phyloP scores from a whole-genome alignment of 2,888 invertebrate genomes.

The Cataglyphis albicans region DNA sequence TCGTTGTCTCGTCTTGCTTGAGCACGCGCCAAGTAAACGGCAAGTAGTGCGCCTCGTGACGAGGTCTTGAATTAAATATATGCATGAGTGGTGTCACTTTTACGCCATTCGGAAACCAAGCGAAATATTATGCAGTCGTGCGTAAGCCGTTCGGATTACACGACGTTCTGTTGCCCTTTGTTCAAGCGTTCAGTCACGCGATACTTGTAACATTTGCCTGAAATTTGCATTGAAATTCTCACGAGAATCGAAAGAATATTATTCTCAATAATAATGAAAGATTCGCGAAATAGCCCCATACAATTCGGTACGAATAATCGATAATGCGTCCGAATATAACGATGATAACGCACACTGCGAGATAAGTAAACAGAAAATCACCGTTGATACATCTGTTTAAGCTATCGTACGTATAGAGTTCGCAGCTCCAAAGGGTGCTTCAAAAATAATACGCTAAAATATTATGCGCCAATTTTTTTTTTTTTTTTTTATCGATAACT shows the following conservation, averaged over 20 bases:
- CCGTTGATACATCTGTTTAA: constrained; percentile 66
- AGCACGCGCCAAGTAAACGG: neutral
- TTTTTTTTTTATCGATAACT: neutral
- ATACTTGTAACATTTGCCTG: constrained; percentile 28
- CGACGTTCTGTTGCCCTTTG: constrained; percentile 25
- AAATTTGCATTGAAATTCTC: neutral
- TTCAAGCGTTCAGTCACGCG: constrained; percentile 15
- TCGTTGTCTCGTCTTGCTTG: constrained; percentile 21
- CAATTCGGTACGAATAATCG: constrained; percentile 34
- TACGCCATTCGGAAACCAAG: constrained; percentile 36
- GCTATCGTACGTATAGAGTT: constrained; percentile 48
- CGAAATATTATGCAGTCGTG: constrained; percentile 32
- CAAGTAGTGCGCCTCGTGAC: neutral
- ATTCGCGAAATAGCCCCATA: constrained; percentile 19
- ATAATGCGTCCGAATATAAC: constrained; percentile 62
- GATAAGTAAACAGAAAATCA: constrained; percentile 62
- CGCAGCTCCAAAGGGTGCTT: constrained; percentile 17
- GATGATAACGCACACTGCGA: constrained; percentile 48
- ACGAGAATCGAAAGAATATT: constrained; percentile 3
- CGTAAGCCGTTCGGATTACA: constrained; percentile 20
- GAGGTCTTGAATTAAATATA: constrained; percentile 29
- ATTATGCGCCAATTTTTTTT: neutral
- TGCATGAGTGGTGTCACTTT: constrained; percentile 36
- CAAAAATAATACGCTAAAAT: constrained; percentile 28
- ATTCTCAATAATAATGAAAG: neutral